These are phyloP conservation scores for Lepidurus arcticus DNA, from an alignment of 1,140 invertebrate species.

Conservation along the genomic window DNA sequence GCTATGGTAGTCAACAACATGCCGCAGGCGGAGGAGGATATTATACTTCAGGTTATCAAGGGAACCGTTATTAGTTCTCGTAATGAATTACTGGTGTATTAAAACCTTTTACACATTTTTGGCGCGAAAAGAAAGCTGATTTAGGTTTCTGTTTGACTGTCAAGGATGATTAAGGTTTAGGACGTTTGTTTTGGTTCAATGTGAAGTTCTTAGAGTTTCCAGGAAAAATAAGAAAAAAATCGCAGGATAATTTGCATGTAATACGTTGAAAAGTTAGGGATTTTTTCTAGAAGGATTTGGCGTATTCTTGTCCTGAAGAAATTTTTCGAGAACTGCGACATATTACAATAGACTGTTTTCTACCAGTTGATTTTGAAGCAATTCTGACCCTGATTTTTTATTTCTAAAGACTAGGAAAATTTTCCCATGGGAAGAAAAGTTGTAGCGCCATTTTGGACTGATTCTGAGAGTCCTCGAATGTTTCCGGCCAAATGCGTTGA, in stretches of 20 bases:
- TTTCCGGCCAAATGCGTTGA: neutral
- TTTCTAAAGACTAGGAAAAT: neutral
- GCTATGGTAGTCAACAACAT: neutral
- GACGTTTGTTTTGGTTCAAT: no score
- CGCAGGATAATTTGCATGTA: no score
- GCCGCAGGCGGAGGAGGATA: slow-evolving; percentile 27
- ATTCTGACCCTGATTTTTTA: neutral
- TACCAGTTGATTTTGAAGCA: neutral
- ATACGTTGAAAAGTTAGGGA: neutral
- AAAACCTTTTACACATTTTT: no score
- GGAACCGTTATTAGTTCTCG: slow-evolving; percentile 25
- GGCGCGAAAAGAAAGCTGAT: no score
- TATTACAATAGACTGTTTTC: neutral
- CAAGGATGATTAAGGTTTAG: no score
- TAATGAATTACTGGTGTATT: neutral
- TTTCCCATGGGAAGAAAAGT: slow-evolving; percentile 15
- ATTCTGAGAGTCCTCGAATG: neutral
- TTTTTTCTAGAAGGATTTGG: neutral
- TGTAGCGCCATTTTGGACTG: neutral
- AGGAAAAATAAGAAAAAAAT: no score
- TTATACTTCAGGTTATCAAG: slow-evolving; percentile 33
- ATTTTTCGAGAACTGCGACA: neutral
- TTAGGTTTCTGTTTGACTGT: no score
- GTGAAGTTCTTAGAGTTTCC: no score
- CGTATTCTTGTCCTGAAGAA: neutral